Evolutionary conservation across 2,888 invertebrate species (phyloP).

Genomic region (Standfussiana lucernea): DNA sequence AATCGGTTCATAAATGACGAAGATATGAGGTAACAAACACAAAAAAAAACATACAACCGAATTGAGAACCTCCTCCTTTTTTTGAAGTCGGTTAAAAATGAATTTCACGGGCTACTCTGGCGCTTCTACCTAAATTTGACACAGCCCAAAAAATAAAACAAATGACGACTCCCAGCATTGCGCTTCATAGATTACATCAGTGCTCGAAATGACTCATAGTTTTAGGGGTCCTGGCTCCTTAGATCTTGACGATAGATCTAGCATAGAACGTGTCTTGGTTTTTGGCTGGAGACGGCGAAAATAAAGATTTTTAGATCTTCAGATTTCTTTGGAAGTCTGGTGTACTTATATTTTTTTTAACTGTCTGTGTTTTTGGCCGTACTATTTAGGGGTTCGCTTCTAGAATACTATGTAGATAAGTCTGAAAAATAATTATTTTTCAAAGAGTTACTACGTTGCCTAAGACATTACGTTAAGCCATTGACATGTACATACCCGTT

Average conservation of each 20-base stretch:
- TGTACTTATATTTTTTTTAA: background rate
- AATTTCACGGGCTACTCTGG: no score
- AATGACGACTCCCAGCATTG: constrained; percentile 38
- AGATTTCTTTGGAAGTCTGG: constrained; percentile 16
- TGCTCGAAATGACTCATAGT: constrained; percentile 35
- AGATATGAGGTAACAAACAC: no score
- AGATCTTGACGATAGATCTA: constrained; percentile 58
- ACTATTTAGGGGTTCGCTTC: background rate
- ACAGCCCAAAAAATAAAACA: background rate
- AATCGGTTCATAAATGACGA: no score
- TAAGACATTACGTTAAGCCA: background rate
- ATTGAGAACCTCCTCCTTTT: no score
- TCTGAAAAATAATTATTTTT: background rate
- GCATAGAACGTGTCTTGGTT: constrained; percentile 36
- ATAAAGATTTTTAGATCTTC: constrained; percentile 25
- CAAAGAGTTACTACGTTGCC: background rate
- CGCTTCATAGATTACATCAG: constrained; percentile 51
- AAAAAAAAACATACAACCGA: no score
- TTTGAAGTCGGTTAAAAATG: no score
- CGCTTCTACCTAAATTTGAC: no score
- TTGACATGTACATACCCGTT: background rate
- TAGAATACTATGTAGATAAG: background rate
- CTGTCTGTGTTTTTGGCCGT: background rate
- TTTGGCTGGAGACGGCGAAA: constrained; percentile 29
- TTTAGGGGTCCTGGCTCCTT: constrained; percentile 32